Conservation (phyloP, 2,888 invertebrate species). For the Diogma glabrata region DNA sequence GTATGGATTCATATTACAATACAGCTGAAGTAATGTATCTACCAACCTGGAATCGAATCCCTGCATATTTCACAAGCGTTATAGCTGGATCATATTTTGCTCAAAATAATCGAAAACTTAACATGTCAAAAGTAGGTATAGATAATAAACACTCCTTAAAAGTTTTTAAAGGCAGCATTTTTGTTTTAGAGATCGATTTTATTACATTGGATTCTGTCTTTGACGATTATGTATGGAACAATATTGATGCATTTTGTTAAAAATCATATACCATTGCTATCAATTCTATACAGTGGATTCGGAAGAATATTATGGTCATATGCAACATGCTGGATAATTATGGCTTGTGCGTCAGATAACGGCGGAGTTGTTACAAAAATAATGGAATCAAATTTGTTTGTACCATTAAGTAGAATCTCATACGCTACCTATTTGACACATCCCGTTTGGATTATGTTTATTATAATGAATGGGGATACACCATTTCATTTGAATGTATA, state of each 20-base stretch:
- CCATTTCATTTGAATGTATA: neutral
- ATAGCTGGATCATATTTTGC: slow-evolving; percentile 32
- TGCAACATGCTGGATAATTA: neutral
- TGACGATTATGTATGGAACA: neutral
- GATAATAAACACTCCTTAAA: too few species aligned
- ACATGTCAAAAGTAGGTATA: slow-evolving; percentile 27
- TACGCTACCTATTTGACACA: neutral
- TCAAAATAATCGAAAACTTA: slow-evolving; percentile 24
- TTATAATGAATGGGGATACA: neutral
- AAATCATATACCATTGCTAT: neutral
- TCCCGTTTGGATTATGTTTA: neutral
- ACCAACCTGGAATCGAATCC: slow-evolving; percentile 32
- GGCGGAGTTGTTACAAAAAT: neutral
- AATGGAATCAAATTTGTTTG: neutral
- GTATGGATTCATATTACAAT: slow-evolving; percentile 16
- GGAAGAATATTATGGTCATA: slow-evolving; percentile 3
- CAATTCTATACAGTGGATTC: neutral
- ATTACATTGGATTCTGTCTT: neutral
- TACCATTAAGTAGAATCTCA: slow-evolving; percentile 4
- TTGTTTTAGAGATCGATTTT: neutral
- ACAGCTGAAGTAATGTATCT: slow-evolving; percentile 26
- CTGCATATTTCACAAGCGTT: slow-evolving; percentile 32
- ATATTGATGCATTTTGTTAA: neutral
- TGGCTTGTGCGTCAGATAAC: neutral
- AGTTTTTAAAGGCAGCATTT: neutral